Percentiles rank a stretch among this genome's conserved stretches.
These are phyloP conservation scores for Euphydryas editha DNA, from an alignment of 2,888 invertebrate genomes.

Conservation along the genomic window DNA sequence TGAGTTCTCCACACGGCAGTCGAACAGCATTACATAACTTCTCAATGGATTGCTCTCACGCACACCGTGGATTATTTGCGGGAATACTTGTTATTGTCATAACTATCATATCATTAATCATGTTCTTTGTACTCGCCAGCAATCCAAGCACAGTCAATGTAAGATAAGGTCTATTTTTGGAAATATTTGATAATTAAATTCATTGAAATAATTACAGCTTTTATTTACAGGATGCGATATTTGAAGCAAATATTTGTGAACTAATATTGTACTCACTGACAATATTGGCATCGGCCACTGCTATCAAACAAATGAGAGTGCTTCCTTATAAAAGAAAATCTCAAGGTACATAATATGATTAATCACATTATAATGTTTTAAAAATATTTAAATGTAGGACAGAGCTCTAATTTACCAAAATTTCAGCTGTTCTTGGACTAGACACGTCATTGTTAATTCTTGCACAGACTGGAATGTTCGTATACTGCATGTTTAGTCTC, in stretches of 20 bases:
- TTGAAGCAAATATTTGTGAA: conserved; percentile 91
- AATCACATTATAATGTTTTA: conserved; percentile 24
- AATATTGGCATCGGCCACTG: conserved; percentile 84
- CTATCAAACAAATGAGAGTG: conserved; percentile 87
- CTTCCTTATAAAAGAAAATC: conserved; percentile 86
- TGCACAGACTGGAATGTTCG: conserved; percentile 94
- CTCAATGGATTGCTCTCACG: conserved; percentile 92
- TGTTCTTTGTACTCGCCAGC: conserved; percentile 93
- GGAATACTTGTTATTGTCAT: conserved; percentile 91
- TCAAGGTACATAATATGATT: conserved; percentile 65
- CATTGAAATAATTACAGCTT: not conserved
- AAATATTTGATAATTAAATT: not conserved
- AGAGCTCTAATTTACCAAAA: conserved; percentile 3
- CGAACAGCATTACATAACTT: conserved; percentile 85
- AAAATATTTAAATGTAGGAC: not conserved
- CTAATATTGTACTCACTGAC: conserved; percentile 88
- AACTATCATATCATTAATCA: conserved; percentile 93
- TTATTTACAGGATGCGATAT: conserved; percentile 83
- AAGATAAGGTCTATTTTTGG: conserved; percentile 45
- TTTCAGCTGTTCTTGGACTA: conserved; percentile 78
- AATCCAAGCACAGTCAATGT: conserved; percentile 84
- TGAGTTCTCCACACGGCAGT: conserved; percentile 72
- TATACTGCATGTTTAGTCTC: conserved; percentile 94
- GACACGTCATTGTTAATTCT: conserved; percentile 93
- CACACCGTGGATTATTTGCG: conserved; percentile 90